Percentiles rank a stretch among this genome's conserved stretches.
phyloP scores from a whole-genome alignment of 2,113 vertebrate genomes.

The human (Homo sapiens) region GRCh38 chrX:149210501-149211000 shows the following conservation, averaged over 20 bases:
- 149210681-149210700: conserved; percentile 36
- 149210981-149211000: neutral
- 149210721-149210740: neutral
- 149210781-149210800: neutral
- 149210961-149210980: neutral
- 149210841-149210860: neutral
- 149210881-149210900: conserved; percentile 3
- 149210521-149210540: neutral
- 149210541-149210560: neutral
- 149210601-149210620: neutral
- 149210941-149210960: neutral
- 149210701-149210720: neutral
- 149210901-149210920: neutral
- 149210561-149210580: neutral
- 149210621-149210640: neutral
- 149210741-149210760: neutral
- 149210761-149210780: neutral
- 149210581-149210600: neutral
- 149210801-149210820: neutral
- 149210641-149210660: neutral
- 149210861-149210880: neutral
- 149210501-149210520: neutral
- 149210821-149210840: conserved; percentile 11
- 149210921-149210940: neutral
- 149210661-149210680: neutral